phyloP scores from a whole-genome alignment of 2,797 vertebrate species.

The Helarctos malayanus region DNA sequence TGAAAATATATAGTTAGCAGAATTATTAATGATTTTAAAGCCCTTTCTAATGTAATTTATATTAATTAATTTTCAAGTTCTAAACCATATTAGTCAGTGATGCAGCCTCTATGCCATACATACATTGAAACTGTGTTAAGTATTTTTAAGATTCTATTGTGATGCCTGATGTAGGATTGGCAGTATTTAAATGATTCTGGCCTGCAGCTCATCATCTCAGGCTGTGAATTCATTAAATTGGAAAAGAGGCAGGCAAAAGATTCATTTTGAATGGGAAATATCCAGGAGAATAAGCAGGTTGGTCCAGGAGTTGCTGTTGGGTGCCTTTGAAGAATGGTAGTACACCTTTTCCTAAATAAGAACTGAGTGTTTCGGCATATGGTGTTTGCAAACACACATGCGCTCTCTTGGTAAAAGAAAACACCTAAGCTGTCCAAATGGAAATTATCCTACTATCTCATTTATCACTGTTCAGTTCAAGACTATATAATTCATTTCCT shows the following conservation, averaged over 20 bases:
- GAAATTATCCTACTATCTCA: slow-evolving; percentile 31
- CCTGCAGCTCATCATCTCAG: slow-evolving; percentile 20
- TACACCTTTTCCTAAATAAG: background rate
- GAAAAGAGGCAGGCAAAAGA: slow-evolving; percentile 22
- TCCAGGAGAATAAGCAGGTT: slow-evolving; percentile 32
- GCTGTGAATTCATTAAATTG: slow-evolving; percentile 57
- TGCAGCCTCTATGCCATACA: background rate
- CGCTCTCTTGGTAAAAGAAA: slow-evolving; percentile 42
- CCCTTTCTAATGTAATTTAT: background rate
- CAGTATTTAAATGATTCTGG: slow-evolving; percentile 56
- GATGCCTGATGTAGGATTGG: slow-evolving; percentile 24
- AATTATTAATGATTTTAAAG: slow-evolving; percentile 29
- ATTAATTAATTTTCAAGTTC: slow-evolving; percentile 43
- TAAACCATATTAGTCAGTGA: background rate
- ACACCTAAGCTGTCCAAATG: slow-evolving; percentile 54
- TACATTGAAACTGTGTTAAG: background rate
- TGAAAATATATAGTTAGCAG: background rate
- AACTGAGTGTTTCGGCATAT: background rate
- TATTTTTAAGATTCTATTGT: slow-evolving; percentile 61
- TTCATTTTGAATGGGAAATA: slow-evolving; percentile 11
- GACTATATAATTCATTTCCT: slow-evolving; percentile 11
- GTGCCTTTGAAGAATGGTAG: slow-evolving; percentile 30
- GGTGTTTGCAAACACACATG: slow-evolving; percentile 29
- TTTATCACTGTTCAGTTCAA: background rate
- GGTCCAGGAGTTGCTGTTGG: background rate